Conservation (phyloP, 2,797 vertebrate genomes). For the Malacoctenus gilli region DNA sequence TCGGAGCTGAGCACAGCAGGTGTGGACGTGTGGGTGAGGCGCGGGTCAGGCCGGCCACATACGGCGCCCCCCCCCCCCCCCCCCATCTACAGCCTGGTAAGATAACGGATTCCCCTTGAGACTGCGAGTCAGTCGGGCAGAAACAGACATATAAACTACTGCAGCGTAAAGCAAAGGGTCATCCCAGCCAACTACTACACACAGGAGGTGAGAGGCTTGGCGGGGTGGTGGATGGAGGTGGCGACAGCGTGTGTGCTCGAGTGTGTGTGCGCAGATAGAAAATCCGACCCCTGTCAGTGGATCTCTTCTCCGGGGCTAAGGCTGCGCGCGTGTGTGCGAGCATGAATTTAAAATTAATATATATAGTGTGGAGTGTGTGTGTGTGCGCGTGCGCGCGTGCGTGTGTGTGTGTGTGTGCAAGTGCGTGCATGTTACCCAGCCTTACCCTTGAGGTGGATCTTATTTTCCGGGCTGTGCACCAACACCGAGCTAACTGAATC, state of each 20-base stretch:
- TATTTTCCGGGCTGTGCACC: conserved; percentile 98
- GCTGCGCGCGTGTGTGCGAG: conserved; percentile 9
- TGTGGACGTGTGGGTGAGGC: conserved; percentile 28
- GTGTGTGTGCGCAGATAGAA: conserved; percentile 2
- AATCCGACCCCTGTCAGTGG: conserved; percentile 19
- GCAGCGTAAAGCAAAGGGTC: conserved; percentile 70
- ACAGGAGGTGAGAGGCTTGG: conserved; percentile 49
- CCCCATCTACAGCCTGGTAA: conserved; percentile 55
- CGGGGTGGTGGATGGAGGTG: conserved; percentile 36
- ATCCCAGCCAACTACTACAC: conserved; percentile 54
- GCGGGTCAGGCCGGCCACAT: conserved; percentile 48
- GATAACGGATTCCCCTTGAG: conserved; percentile 66
- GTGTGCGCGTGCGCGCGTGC: too few relatives aligned
- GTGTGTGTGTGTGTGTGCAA: neutral
- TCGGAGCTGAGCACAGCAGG: conserved; percentile 8
- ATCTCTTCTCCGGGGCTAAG: conserved; percentile 30
- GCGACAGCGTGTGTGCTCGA: conserved; percentile 7
- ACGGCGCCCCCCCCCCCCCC: too few relatives aligned
- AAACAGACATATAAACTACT: conserved; percentile 70
- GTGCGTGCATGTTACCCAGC: conserved; percentile 9
- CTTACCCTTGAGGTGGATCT: conserved; percentile 96
- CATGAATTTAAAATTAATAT: conserved; percentile 17
- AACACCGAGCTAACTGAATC: conserved; percentile 98
- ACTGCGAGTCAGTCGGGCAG: conserved; percentile 43
- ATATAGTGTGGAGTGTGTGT: neutral